Evolutionary conservation across 2,888 invertebrate genomes (phyloP).

Genomic region (Chromoteleia sp.): DNA sequence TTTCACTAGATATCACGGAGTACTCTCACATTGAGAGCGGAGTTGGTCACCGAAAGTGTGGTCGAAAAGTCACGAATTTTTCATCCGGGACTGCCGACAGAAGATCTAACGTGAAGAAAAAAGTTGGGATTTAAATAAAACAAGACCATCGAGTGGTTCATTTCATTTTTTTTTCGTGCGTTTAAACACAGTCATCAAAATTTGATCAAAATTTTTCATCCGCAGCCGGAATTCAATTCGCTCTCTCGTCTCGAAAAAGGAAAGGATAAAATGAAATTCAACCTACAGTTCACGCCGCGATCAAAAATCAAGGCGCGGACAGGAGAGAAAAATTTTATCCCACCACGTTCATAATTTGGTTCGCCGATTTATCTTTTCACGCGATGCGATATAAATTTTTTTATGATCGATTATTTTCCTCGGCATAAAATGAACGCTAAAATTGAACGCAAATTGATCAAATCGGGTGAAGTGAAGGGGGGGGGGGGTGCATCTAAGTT

Average conservation of each 20-base stretch:
- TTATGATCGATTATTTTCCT: conserved; percentile 34
- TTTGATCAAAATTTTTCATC: conserved; percentile 24
- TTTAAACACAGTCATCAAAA: conserved; percentile 19
- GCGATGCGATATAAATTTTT: conserved; percentile 14
- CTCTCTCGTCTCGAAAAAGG: not conserved
- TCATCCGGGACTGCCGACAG: not conserved
- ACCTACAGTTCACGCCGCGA: not conserved
- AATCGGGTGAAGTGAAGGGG: not conserved
- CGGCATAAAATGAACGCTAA: conserved; percentile 32
- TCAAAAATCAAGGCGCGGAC: conserved; percentile 4
- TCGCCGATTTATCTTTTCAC: conserved; percentile 25
- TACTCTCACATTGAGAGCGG: conserved; percentile 45
- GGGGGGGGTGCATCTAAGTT: conserved; percentile 20
- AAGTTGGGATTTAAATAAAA: conserved; percentile 37
- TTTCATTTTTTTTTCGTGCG: not conserved
- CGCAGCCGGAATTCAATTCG: conserved; percentile 28
- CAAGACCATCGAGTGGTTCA: conserved; percentile 3
- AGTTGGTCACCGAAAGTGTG: conserved; percentile 44
- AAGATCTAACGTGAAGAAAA: conserved; percentile 22
- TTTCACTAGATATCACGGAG: conserved; percentile 41
- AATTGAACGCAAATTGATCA: conserved; percentile 31
- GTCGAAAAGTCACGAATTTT: conserved; percentile 56
- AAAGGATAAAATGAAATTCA: not conserved
- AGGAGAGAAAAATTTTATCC: not conserved
- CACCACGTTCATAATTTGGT: conserved; percentile 20